Base-by-base conservation (phyloP, 2,888 invertebrate species). In the Leucania comma region DNA sequence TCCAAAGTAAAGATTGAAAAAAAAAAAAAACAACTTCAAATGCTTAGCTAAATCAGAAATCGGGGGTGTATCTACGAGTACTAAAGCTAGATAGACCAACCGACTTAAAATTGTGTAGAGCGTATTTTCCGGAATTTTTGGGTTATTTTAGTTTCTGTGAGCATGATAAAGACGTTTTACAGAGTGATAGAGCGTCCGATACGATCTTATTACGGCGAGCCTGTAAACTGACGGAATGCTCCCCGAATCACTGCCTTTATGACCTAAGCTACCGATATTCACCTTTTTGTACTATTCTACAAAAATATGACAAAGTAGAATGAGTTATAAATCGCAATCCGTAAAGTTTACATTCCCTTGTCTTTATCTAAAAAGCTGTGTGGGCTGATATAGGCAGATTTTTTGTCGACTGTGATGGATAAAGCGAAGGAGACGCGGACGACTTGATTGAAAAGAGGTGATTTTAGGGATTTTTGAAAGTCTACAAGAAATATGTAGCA, bases 211-310 rank as follows among this genome's bases (percentile, higher is more conserved):
- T 93, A 93, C 90, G 88, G 89, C 87, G 88, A 87, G 92, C 91
- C 92, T 93, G 92, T 92, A 93, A 93, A 93, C 90, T 92, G 91
- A 91, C 87, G 90, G 89, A 93, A 91, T 89, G 91, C 90, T 92
- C 88, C 88, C 89, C 90, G 90, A 92, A 92, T 93, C 92, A 93
- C 93, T 93, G 92, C 90, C 88, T 93, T 93, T 93, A 93, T 91
- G 87, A 90, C 89, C 82, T 89, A 82, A 90, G 89, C 89, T 89
- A 86, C 90, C 90, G 88, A 93, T 92, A 92, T 93, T 91, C 91
- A 93, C 92, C 91, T 91, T 89, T 85, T 86, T 81, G 86, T 89
- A 89, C 84, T 78, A 89, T 88, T 88, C 81, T 81, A 68, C 71
- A 69, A 58, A 78, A 78, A 69, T 42, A 50, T 5, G 24, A 17